Conservation (phyloP, 2,888 invertebrate genomes). For the Prosapia bicincta region DNA sequence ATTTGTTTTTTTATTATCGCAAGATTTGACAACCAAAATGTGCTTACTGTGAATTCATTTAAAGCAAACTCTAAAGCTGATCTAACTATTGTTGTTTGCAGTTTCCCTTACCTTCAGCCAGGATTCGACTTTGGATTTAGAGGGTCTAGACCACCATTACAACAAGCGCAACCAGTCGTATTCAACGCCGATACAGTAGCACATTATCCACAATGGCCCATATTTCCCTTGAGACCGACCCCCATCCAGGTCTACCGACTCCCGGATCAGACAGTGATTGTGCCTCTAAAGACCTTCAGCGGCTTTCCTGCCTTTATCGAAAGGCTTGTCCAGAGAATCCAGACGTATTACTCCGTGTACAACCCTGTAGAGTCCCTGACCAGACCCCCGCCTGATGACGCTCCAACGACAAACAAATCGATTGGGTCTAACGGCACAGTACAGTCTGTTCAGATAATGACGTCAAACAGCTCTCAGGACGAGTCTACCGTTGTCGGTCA, state of each 20-base stretch:
- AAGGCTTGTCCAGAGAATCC: slow-evolving; percentile 64
- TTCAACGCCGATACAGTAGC: background rate
- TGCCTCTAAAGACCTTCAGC: slow-evolving; percentile 32
- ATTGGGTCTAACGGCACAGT: background rate
- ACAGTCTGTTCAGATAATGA: background rate
- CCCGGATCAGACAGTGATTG: slow-evolving; percentile 23
- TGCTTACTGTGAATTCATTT: too few species aligned
- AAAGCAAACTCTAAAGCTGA: too few species aligned
- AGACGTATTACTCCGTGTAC: slow-evolving; percentile 66
- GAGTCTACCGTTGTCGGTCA: background rate
- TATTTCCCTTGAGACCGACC: background rate
- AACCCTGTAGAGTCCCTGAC: slow-evolving; percentile 37
- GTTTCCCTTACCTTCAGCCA: background rate
- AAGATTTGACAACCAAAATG: too few species aligned
- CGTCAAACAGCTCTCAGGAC: background rate
- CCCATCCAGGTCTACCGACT: background rate
- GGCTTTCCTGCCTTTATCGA: slow-evolving; percentile 64
- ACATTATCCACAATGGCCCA: background rate
- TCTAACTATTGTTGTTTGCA: slow-evolving; percentile 9
- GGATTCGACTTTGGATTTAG: background rate
- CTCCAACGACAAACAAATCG: background rate
- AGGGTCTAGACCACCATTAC: background rate
- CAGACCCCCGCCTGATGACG: slow-evolving; percentile 23
- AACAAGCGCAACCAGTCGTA: background rate
- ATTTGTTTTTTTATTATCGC: too few species aligned